Evolutionary conservation across 2,113 vertebrate genomes (phyloP), one percentile per base, ranked within the genome.

Genomic region (Hypomesus transpacificus): DNA sequence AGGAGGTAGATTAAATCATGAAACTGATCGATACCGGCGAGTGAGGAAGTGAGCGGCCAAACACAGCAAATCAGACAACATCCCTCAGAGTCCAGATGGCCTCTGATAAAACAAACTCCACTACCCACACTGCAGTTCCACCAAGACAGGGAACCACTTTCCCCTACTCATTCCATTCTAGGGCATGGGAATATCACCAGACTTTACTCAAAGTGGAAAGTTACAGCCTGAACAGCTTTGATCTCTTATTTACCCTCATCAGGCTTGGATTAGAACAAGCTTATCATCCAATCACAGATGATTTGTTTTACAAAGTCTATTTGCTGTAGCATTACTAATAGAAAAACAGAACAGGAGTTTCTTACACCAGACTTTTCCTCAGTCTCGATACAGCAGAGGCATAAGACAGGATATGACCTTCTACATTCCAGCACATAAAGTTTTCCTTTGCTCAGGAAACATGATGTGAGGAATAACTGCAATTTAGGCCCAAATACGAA

Each of bases 1-100:
- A 86, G 77, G 79, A 70, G 75, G 75, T 77, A 85, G 87, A 88
- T 88, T 86, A 77, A 87, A 88, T 84, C 81, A 84, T 76, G 70
- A 66, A 79, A 71, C 74, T 74, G 78, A 90, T 89, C 85, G 76
- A 89, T 90, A 77, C 59, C 74, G 71, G 60, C 76, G 58, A 81
- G 84, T 74, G 59, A 54, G 84, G 60, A 24, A 65, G 69, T 28
- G 82, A 82, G 79, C 67, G 70, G 75, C 79, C 79, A 62, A 86
- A 79, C 78, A 68, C 70, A 69, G 68, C 60, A 71, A 81, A 77
- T 80, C 76, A 81, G 78, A 73, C 21, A 57, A 58, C 34, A 50
- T 39, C 21, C 16, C 75, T 79, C 73, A 58, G 71, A 73, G 78
- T 73, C 57, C 77, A 71, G 77, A 88, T 79, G 79, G 77, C 76